Conservation (phyloP, 2,888 invertebrate species). For the Cynaeus angustus region DNA sequence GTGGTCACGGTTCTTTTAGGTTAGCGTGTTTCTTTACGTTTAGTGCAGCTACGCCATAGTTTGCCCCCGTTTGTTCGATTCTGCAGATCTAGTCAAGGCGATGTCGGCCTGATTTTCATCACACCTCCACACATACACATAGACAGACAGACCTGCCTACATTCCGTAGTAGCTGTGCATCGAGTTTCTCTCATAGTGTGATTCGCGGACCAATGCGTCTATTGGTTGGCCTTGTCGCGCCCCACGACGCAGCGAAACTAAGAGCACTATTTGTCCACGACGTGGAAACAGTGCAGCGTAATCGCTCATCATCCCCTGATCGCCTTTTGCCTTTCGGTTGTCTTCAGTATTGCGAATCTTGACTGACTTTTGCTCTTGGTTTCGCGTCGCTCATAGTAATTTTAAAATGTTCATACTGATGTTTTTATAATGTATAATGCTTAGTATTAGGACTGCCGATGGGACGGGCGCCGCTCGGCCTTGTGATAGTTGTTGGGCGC, state of each 20-base stretch:
- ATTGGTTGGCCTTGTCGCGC: constrained; percentile 61
- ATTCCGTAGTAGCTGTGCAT: constrained; percentile 70
- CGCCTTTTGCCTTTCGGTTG: constrained; percentile 6
- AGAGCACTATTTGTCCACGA: constrained; percentile 58
- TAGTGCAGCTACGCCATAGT: constrained; percentile 64
- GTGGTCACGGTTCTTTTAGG: not conserved
- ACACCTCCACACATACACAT: constrained; percentile 36
- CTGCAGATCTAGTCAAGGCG: constrained; percentile 68
- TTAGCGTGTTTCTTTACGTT: constrained; percentile 47
- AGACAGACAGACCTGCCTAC: constrained; percentile 67
- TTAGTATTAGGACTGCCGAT: constrained; percentile 62
- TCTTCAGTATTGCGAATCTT: constrained; percentile 34
- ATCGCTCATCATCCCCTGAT: constrained; percentile 11
- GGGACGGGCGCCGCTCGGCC: constrained; percentile 60
- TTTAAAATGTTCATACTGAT: constrained; percentile 67
- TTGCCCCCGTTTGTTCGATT: constrained; percentile 58
- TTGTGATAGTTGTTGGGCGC: constrained; percentile 69
- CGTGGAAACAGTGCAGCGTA: constrained; percentile 13
- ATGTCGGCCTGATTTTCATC: constrained; percentile 54
- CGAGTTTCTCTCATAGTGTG: constrained; percentile 64
- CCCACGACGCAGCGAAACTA: constrained; percentile 66
- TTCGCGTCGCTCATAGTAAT: constrained; percentile 66
- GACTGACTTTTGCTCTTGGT: constrained; percentile 66
- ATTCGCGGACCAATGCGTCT: constrained; percentile 71
- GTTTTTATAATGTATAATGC: constrained; percentile 65